phyloP scores from a whole-genome alignment of 2,797 vertebrate species.

The Schizothorax lantsangensis region DNA sequence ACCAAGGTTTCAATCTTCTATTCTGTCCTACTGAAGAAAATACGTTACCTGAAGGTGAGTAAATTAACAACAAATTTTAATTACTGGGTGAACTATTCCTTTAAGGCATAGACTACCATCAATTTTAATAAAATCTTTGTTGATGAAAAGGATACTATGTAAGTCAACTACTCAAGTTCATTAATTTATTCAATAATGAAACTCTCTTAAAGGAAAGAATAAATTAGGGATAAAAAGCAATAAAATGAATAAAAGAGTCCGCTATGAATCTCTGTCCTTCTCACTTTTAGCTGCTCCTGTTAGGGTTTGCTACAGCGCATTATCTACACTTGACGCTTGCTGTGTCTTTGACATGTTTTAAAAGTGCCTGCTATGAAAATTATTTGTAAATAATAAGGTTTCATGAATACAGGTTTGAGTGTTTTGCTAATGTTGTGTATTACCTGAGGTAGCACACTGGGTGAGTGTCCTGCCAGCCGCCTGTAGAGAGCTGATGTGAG shows the following conservation, averaged over 20 bases:
- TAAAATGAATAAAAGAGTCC: neutral
- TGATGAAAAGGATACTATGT: neutral
- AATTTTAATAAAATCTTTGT: neutral
- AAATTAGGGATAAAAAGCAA: neutral
- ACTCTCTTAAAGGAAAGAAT: neutral
- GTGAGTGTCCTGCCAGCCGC: constrained; percentile 93
- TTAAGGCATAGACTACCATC: neutral
- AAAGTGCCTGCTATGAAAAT: neutral
- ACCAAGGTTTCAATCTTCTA: neutral
- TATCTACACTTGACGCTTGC: neutral
- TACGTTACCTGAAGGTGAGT: neutral
- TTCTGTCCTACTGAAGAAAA: neutral
- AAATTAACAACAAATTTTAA: neutral
- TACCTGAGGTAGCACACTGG: constrained; percentile 98
- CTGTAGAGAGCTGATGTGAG: constrained; percentile 98
- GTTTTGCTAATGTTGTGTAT: constrained; percentile 13
- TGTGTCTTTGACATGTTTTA: neutral
- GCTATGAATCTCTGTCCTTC: neutral
- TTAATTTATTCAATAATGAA: neutral
- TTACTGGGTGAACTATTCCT: neutral
- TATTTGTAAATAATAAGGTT: neutral
- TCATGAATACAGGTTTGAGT: neutral
- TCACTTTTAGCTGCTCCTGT: neutral
- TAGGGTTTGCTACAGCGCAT: neutral
- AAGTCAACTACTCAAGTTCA: neutral